A percentile compares a stretch with the other conserved stretches of the same genome.
Evolutionary conservation across 2,113 vertebrate species (phyloP).

Genomic region (Toxotes chatareus): DNA sequence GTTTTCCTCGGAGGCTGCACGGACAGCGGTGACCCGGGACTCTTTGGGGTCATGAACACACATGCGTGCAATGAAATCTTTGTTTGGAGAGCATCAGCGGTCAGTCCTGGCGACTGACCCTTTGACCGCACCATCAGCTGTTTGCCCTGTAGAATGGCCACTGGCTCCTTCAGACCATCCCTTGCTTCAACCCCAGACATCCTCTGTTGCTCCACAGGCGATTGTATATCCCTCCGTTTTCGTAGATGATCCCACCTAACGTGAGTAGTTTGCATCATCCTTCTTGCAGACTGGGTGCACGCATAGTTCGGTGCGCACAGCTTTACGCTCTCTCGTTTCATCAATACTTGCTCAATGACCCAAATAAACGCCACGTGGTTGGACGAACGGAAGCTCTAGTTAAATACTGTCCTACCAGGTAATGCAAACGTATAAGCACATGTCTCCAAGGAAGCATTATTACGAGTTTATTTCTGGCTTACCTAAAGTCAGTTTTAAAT

Average conservation of each 20-base stretch:
- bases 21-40: slow-evolving; percentile 67
- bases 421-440: neutral
- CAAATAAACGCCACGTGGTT: neutral
- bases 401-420: neutral
- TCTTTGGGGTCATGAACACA: slow-evolving; percentile 68
- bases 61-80: slow-evolving; percentile 67
- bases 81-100: slow-evolving; percentile 63
- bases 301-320: neutral
- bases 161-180: slow-evolving; percentile 15
- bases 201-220: neutral
- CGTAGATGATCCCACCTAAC: neutral
- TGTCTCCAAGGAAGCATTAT: neutral
- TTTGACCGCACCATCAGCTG: slow-evolving; percentile 73
- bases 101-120: slow-evolving; percentile 59
- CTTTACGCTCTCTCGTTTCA: neutral
- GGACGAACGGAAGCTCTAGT: neutral
- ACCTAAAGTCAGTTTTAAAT: neutral
- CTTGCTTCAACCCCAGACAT: slow-evolving; percentile 17
- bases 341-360: neutral
- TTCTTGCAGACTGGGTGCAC: neutral
- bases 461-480: too few species aligned
- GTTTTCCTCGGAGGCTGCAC: slow-evolving; percentile 9
- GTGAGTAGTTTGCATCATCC: neutral
- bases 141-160: slow-evolving; percentile 55
- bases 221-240: slow-evolving; percentile 1